Conservation (phyloP, 2,888 invertebrate genomes). For the Hydraecia micacea region DNA sequence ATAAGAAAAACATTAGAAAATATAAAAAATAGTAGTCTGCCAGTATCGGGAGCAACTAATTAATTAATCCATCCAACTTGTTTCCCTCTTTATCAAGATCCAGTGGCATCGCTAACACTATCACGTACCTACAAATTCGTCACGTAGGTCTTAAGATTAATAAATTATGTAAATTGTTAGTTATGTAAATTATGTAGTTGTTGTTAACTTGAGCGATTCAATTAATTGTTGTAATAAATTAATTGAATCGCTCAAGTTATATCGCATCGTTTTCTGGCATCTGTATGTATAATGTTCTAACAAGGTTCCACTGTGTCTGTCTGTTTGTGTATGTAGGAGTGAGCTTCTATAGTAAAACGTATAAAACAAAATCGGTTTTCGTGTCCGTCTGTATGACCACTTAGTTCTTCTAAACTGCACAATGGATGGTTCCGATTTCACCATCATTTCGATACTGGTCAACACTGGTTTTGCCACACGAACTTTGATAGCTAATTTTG, state of each 20-base stretch:
- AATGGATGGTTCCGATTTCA: background rate
- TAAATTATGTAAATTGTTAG: constrained; percentile 30
- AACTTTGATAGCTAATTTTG: no score
- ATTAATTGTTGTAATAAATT: constrained; percentile 27
- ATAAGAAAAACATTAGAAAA: no score
- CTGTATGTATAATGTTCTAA: background rate
- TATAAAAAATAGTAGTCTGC: no score
- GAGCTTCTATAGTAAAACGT: background rate
- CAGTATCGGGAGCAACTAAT: no score
- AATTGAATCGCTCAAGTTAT: constrained; percentile 42
- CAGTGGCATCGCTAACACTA: constrained; percentile 4
- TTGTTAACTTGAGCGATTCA: no score
- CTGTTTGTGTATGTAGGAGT: background rate
- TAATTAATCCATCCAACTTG: no score
- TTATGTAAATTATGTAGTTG: background rate
- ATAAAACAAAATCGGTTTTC: background rate
- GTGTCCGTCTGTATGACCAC: background rate
- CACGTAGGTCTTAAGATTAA: constrained; percentile 35
- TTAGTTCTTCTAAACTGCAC: background rate
- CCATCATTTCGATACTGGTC: background rate
- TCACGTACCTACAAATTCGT: constrained; percentile 27
- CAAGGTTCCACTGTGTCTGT: background rate
- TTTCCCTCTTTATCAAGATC: constrained; percentile 5
- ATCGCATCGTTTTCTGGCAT: constrained; percentile 4
- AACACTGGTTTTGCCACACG: no score